Evolutionary conservation across 1,140 invertebrate genomes (phyloP).

Genomic region (Acromyrmex charruanus): DNA sequence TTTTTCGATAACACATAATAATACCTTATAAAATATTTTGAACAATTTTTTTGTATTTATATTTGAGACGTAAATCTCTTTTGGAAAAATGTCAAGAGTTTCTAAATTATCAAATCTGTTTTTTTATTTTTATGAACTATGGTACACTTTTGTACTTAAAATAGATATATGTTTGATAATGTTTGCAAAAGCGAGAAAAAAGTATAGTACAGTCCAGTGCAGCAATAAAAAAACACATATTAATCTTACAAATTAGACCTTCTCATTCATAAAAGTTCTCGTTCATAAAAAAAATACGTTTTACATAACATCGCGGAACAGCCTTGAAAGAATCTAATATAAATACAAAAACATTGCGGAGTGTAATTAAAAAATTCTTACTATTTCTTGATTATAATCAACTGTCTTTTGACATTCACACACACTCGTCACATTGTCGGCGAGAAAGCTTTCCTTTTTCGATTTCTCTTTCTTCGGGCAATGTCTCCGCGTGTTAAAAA

Average conservation of each 20-base stretch:
- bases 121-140: too few relatives aligned
- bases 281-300: too few relatives aligned
- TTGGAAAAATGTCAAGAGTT: not conserved
- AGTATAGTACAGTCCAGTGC: too few relatives aligned
- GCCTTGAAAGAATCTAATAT: not conserved
- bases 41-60: not conserved
- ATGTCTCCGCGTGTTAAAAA: not conserved
- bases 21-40: not conserved
- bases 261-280: too few relatives aligned
- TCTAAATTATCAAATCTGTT: not conserved
- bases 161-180: too few relatives aligned
- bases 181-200: too few relatives aligned
- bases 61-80: not conserved
- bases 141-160: too few relatives aligned
- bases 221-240: too few relatives aligned
- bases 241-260: too few relatives aligned
- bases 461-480: constrained; percentile 50
- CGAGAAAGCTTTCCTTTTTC: constrained; percentile 30
- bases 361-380: constrained; percentile 6
- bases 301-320: not conserved
- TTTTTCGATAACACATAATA: not conserved
- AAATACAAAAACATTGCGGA: not conserved
- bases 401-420: not conserved
- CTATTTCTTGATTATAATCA: not conserved
- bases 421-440: not conserved